These are phyloP conservation scores for Synanceia verrucosa DNA, from an alignment of 2,797 vertebrate species.

Conservation along the genomic window DNA sequence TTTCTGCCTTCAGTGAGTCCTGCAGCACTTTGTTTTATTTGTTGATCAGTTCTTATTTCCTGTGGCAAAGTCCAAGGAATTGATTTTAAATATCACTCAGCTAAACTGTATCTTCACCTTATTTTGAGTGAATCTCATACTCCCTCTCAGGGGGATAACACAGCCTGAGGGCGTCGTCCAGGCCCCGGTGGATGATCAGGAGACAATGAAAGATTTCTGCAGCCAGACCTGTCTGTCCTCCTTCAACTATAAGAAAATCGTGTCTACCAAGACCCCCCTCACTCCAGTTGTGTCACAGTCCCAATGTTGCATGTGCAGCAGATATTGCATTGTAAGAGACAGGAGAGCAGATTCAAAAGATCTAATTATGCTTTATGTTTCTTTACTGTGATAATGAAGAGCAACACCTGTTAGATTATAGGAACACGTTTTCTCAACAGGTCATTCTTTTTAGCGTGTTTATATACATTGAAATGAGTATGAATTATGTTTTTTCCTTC, in stretches of 20 bases:
- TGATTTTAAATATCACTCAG: not conserved
- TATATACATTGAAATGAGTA: not conserved
- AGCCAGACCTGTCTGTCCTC: constrained; percentile 88
- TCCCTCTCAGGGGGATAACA: constrained; percentile 81
- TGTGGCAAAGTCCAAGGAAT: not conserved
- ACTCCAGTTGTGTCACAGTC: constrained; percentile 46
- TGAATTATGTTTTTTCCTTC: not conserved
- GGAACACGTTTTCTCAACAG: not conserved
- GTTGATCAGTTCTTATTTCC: not conserved
- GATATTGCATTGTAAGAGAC: constrained; percentile 85
- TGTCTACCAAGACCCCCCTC: constrained; percentile 43
- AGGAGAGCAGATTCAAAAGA: not conserved
- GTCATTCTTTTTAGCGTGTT: not conserved
- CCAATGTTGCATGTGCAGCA: constrained; percentile 90
- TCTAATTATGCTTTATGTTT: not conserved
- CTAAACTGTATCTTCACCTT: not conserved
- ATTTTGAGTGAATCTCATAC: not conserved
- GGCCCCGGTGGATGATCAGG: constrained; percentile 84
- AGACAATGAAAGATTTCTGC: constrained; percentile 90
- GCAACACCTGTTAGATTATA: not conserved
- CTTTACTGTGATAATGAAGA: not conserved
- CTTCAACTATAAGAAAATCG: constrained; percentile 84
- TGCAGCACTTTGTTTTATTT: not conserved
- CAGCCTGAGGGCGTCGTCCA: constrained; percentile 86
- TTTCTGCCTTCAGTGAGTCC: constrained; percentile 90